Base-by-base conservation (phyloP, 2,888 invertebrate genomes). In the Eledona agricola region DNA sequence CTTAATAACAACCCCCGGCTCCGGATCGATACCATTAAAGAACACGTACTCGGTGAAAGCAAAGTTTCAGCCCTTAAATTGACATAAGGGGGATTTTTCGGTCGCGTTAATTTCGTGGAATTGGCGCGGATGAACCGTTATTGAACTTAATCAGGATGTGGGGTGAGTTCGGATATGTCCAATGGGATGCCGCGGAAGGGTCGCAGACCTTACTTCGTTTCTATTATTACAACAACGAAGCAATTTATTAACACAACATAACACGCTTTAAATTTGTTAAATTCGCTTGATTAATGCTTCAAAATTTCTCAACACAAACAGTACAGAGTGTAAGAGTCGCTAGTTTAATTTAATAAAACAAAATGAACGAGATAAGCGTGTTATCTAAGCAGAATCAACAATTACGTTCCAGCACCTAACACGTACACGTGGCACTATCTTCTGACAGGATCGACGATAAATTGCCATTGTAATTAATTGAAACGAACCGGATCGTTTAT, bases 81-180 rank as follows among this genome's bases (percentile, higher is more conserved):
- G 47, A 47, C 29, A 31, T 37, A 29, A 31, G 34, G 29, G 34
- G 19, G 19, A 47, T 37, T 38, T 37, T 29, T 37, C 28, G 23
- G 32, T 34, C 10, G 15, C 17, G 34, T 32, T 45, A 37, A 37
- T 38, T 47, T 38, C 11, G 19, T 9, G 17, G 20, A 61, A 63
- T 61, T 61, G 61, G 51, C 58, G 45, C 59, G 57, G 55, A 63
- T 60, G 58, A 63, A 53, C 40, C 45, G 56, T 61, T 60, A 63
- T 63, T 60, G 56, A 60, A 58, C 60, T 62, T 63, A 63, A 63
- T 63, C 62, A 62, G 63, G 63, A 63, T 60, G 63, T 60, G 46
- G 61, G 60, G 62, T 56, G 55, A 42, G 55, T 56, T 59, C 58
- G 57, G 60, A 57, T 57, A 56, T 58, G 57, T 58, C 42, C 54